Evolutionary conservation across 2,888 invertebrate species (phyloP), one percentile per base, ranked within the genome.

Genomic region (Synanthedon myopaeformis): DNA sequence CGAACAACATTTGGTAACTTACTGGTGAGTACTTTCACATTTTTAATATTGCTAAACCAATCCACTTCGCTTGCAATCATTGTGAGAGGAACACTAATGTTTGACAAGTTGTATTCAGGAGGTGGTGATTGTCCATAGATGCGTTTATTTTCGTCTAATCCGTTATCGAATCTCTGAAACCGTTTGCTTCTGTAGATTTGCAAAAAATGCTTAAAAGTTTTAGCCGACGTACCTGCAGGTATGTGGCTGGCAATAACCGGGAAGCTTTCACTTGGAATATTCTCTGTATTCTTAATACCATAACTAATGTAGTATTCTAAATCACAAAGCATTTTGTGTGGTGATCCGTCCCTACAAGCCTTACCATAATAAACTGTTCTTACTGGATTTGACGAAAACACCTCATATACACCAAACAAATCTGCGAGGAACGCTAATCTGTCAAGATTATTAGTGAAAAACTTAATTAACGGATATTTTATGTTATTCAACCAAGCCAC

Each of bases 81-180:
- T 57, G 70, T 71, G 19, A 79, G 59, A 19, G 84, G 83, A 42
- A 67, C 71, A 42, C 66, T 74, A 45, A 82, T 60, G 52, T 63
- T 57, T 8, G 79, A 73, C 13, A 85, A 60, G 51, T 83, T 63
- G 54, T 76, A 84, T 50, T 65, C 59, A 1, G 82, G 80, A n/a
- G 83, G 81, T 10, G 55, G 54, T 0, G 54, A 42, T 1, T 72
- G 69, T 11, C 67, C 69, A 59, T 84, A 85, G 0, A 62, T 45
- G 12, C 59, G 53, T 45, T 60, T 56, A 63, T 85, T 84, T 41
- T 55, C 65, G 51, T 58, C 49, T 6, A 54, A 13, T 17, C 81
- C 82, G 57, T 76, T 76, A 59, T 84, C 74, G 61, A 70, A 84
- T 56, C 79, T 70, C 61, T 76, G 78, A 56, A 86, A 85, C 23